Conservation (phyloP, 2,888 invertebrate genomes). For the Coremacera marginata region DNA sequence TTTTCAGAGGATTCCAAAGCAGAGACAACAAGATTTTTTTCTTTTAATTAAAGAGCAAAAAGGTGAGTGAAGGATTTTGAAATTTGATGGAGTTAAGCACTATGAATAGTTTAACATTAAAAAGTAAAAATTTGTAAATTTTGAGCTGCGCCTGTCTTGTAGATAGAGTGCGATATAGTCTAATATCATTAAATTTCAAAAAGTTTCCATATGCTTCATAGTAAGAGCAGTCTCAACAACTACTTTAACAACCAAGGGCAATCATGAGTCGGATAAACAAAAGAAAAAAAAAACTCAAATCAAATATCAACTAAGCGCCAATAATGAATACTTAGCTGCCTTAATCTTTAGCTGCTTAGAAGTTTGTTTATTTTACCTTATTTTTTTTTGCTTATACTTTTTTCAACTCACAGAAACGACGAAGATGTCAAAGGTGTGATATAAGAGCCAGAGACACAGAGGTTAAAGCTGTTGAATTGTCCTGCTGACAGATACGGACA, state of each 20-base stretch:
- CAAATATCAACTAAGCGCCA: slow-evolving; percentile 33
- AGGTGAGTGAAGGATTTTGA: too few relatives aligned
- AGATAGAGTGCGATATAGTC: too few relatives aligned
- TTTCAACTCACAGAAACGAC: slow-evolving; percentile 33
- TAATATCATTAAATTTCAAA: too few relatives aligned
- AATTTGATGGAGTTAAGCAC: too few relatives aligned
- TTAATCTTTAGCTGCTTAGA: slow-evolving; percentile 27
- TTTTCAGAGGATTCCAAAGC: too few relatives aligned
- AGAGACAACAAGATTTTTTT: too few relatives aligned
- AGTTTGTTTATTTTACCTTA: slow-evolving; percentile 5
- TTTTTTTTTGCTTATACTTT: neutral
- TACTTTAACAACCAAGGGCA: neutral
- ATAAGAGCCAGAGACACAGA: slow-evolving; percentile 44
- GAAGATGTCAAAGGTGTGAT: slow-evolving; percentile 62
- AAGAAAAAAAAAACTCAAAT: neutral
- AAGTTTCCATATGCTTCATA: too few relatives aligned
- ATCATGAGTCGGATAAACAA: neutral
- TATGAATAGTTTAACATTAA: too few relatives aligned
- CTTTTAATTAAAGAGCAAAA: too few relatives aligned
- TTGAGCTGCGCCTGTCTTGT: too few relatives aligned
- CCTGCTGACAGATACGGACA: slow-evolving; percentile 46
- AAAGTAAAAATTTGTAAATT: too few relatives aligned
- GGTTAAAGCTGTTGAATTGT: slow-evolving; percentile 12
- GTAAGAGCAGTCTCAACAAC: too few relatives aligned
- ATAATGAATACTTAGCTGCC: slow-evolving; percentile 49